These are phyloP conservation scores for Linurgus olivaceus DNA, from an alignment of 2,797 vertebrate species.

Conservation along the genomic window DNA sequence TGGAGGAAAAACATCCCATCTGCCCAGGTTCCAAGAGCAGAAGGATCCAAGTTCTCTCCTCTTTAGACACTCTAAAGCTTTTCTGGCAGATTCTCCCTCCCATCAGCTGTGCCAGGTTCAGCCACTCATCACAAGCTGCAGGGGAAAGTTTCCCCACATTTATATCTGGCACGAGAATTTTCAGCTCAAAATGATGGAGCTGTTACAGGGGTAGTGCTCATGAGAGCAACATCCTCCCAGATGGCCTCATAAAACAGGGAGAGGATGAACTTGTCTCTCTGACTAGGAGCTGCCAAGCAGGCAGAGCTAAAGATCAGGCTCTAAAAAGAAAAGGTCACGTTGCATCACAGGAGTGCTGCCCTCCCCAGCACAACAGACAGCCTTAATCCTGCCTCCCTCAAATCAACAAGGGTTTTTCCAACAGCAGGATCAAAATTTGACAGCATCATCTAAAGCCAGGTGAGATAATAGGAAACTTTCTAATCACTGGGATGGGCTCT, in stretches of 20 bases:
- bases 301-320: constrained; percentile 21
- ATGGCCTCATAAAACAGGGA: constrained; percentile 32
- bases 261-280: constrained; percentile 17
- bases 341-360: neutral
- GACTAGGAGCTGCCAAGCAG: neutral
- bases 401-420: neutral
- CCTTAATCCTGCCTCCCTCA: neutral
- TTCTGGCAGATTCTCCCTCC: constrained; percentile 21
- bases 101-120: constrained; percentile 21
- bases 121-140: constrained; percentile 43
- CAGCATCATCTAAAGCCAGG: neutral
- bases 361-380: neutral
- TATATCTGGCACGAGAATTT: constrained; percentile 22
- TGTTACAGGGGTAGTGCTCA: constrained; percentile 26
- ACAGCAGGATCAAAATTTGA: neutral
- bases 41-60: constrained; percentile 20
- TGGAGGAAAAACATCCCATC: neutral
- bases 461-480: neutral
- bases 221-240: constrained; percentile 45
- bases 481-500: neutral
- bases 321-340: neutral
- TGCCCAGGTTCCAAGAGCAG: neutral
- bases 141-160: constrained; percentile 54
- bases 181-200: neutral
- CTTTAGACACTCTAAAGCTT: constrained; percentile 18